These are phyloP conservation scores for Eurois occulta DNA, from an alignment of 2,888 invertebrate species.

Conservation along the genomic window DNA sequence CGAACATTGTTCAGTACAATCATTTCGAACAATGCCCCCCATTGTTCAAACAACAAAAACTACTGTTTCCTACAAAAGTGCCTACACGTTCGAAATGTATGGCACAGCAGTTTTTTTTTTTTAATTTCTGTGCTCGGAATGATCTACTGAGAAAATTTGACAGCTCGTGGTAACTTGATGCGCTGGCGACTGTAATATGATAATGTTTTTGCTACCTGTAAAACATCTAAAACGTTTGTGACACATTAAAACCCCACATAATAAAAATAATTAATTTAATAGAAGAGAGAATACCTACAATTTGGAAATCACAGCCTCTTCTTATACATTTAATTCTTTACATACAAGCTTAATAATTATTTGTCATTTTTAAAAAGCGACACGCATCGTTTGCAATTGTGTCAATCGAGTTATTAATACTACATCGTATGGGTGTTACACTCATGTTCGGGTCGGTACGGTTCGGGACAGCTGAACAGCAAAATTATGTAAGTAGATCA, in stretches of 20 bases:
- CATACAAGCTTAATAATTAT: slow-evolving; percentile 3
- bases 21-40: no score
- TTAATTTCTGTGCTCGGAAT: no score
- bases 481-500: not conserved
- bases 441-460: not conserved
- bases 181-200: no score
- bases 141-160: no score
- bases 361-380: slow-evolving; percentile 15
- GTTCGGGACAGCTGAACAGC: not conserved
- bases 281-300: slow-evolving; percentile 28
- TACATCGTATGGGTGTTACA: not conserved
- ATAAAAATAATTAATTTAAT: not conserved
- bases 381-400: not conserved
- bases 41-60: no score
- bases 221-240: not conserved
- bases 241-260: not conserved
- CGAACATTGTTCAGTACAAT: no score
- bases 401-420: not conserved
- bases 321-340: not conserved
- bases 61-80: no score
- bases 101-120: no score
- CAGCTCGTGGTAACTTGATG: no score
- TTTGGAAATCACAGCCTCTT: slow-evolving; percentile 56
- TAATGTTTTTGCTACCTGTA: no score
- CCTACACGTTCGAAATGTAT: no score